Evolutionary conservation across 2,113 vertebrate species (phyloP).

Genomic region (Forbesichthys papilliferus): DNA sequence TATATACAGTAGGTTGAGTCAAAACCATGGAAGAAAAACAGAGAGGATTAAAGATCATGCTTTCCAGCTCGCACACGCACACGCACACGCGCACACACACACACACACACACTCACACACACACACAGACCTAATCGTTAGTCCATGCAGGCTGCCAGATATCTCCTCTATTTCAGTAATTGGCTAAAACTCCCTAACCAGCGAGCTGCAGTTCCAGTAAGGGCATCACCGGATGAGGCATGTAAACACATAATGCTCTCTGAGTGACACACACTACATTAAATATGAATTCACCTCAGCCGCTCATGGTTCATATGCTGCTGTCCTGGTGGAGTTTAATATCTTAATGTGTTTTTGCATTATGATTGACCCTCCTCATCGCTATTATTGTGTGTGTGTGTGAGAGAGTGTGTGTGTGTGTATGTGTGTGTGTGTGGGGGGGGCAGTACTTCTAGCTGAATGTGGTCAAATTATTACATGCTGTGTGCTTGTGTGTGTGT

Average conservation of each 20-base stretch:
- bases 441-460: background rate
- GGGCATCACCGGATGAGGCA: slow-evolving; percentile 38
- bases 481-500: slow-evolving; percentile 39
- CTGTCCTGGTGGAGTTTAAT: slow-evolving; percentile 17
- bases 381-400: slow-evolving; percentile 16
- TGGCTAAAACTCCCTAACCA: slow-evolving; percentile 33
- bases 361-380: slow-evolving; percentile 7
- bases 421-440: slow-evolving; percentile 19
- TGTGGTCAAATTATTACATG: slow-evolving; percentile 1
- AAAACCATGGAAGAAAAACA: slow-evolving; percentile 13
- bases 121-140: background rate
- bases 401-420: slow-evolving; percentile 28
- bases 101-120: background rate
- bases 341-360: slow-evolving; percentile 31
- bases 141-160: background rate
- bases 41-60: background rate
- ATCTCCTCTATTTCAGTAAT: slow-evolving; percentile 42
- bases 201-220: slow-evolving; percentile 24
- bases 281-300: background rate
- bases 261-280: background rate
- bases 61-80: no score
- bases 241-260: slow-evolving; percentile 27
- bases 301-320: slow-evolving; percentile 7
- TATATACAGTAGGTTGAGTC: background rate
- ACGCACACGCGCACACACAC: background rate